phyloP scores from a whole-genome alignment of 2,113 vertebrate species.

The Chlorodrepanis virens region DNA sequence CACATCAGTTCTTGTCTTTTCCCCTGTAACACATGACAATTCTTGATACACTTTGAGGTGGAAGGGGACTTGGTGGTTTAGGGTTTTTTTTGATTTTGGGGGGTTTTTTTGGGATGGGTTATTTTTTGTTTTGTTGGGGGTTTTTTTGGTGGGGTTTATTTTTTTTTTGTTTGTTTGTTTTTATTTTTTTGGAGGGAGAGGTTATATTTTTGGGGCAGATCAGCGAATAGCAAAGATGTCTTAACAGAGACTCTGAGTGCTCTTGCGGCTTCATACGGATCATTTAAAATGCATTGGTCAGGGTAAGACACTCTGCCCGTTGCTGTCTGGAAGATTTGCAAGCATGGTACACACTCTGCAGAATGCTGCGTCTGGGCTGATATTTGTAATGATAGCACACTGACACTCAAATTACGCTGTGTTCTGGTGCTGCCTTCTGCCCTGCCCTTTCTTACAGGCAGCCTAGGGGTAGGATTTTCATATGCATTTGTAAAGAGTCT shows the following conservation, averaged over 20 bases:
- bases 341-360: neutral
- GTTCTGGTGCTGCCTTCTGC: constrained; percentile 11
- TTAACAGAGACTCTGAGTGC: neutral
- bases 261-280: neutral
- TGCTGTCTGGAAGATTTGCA: constrained; percentile 23
- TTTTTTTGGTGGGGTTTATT: too few species aligned
- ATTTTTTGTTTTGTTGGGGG: neutral
- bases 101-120: neutral
- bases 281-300: neutral
- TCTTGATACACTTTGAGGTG: neutral
- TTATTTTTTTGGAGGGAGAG: neutral
- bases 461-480: neutral
- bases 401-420: constrained; percentile 17
- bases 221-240: neutral
- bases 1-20: neutral
- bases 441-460: neutral
- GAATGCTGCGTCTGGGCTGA: constrained; percentile 23
- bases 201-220: neutral
- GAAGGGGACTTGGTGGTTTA: neutral
- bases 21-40: neutral
- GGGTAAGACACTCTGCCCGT: rapidly evolving
- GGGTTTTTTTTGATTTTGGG: neutral
- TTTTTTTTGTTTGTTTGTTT: neutral
- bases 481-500: neutral
- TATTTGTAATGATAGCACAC: constrained; percentile 54